These are phyloP conservation scores for Nothoprocta pentlandii DNA, from an alignment of 2,113 vertebrate species.

Conservation along the genomic window DNA sequence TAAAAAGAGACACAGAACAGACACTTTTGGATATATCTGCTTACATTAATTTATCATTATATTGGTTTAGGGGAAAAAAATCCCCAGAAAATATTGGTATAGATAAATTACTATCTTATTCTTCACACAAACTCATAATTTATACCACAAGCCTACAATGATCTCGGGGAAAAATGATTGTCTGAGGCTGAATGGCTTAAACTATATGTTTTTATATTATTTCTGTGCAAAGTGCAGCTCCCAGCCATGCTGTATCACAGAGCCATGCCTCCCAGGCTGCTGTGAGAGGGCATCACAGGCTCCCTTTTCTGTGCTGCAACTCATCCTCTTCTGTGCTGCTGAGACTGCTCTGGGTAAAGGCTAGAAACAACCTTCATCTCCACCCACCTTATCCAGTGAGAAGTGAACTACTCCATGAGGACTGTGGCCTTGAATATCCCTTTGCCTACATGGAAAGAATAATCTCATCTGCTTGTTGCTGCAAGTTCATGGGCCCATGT, in stretches of 20 bases:
- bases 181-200: not conserved
- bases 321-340: not conserved
- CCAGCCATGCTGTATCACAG: fast-evolving
- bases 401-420: fast-evolving
- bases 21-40: too few species aligned
- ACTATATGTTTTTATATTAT: fast-evolving
- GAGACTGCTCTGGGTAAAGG: not conserved
- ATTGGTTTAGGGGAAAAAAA: too few species aligned
- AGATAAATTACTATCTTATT: not conserved
- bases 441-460: not conserved
- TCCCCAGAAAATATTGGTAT: not conserved
- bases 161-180: fast-evolving
- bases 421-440: not conserved
- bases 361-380: not conserved
- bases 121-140: not conserved
- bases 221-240: not conserved
- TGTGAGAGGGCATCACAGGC: fast-evolving
- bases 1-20: not conserved
- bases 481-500: not conserved
- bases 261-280: not conserved
- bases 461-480: not conserved
- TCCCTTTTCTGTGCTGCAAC: not conserved
- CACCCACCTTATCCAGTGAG: fast-evolving
- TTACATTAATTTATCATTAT: fast-evolving
- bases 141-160: fast-evolving